Evolutionary conservation across 2,888 invertebrate genomes (phyloP), one percentile per base, ranked within the genome.

Genomic region (Aricia artaxerxes): DNA sequence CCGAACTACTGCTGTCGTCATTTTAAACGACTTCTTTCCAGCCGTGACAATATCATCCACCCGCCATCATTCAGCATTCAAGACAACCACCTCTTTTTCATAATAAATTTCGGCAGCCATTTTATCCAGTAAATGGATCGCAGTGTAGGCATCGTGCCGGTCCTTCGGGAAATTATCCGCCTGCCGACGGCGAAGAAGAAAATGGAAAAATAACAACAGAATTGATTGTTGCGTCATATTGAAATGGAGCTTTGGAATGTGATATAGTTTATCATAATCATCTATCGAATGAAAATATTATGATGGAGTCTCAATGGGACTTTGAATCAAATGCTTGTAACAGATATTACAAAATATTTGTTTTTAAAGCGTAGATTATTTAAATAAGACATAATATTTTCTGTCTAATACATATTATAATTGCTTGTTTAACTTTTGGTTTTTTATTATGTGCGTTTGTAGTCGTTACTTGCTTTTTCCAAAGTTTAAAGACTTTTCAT

Each of bases 121-220:
- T 64, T 24, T 24, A n/a, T 31, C 31, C 31, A 31, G 64, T 35
- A 69, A 69, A 69, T 69, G 31, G 11, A 69, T 69, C 64, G 31
- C 31, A 69, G 7, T 69, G n/a, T 7, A n/a, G 64, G 64, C 24
- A 13, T 35, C 24, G 35, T 69, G 31, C 4, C 64, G 64, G 3
- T 69, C 64, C 64, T 69, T 1, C 31, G 64, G 64, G 64, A 69
- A 69, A 69, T 69, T 31, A 69, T 11, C 35, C 64, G 64, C n/a
- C 61, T n/a, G 64, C 31, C 64, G 35, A 69, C 64, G 35, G 64
- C 64, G 31, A 31, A 9, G 35, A 69, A 11, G 64, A 69, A 69
- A 75, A 40, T 75, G n/a, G 57, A 76, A 57, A 76, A 77, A 77
- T 57, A 60, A 77, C 60, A 60, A 77, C 60, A 60, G 60, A 77